Percentiles rank a stretch among this genome's conserved stretches.
phyloP scores from a whole-genome alignment of 2,888 invertebrate species.

The Paralinhomoeus sp. region DNA sequence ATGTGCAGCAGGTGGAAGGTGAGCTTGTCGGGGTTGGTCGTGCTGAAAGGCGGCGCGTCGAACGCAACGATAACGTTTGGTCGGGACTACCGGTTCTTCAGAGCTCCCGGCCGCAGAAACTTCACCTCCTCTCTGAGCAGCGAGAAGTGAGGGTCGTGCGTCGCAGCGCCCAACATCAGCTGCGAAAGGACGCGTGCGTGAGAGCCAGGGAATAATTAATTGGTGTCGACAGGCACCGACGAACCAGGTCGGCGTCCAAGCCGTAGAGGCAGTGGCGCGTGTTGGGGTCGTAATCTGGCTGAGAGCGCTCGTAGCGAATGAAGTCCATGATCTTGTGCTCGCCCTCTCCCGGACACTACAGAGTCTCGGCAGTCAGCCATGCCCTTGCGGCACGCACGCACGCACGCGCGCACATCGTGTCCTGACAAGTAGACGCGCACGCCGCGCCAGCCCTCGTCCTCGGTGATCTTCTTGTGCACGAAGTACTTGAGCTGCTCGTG shows the following conservation, averaged over 20 bases:
- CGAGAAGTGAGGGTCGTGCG: slow-evolving; percentile 88
- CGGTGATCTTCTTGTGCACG: slow-evolving; percentile 49
- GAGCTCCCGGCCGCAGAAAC: slow-evolving; percentile 11
- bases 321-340: too few relatives aligned
- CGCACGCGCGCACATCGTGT: too few relatives aligned
- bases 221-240: not conserved
- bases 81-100: not conserved
- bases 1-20: slow-evolving; percentile 80
- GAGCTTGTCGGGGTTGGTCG: slow-evolving; percentile 58
- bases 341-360: too few relatives aligned
- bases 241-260: slow-evolving; percentile 67
- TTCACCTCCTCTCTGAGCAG: slow-evolving; percentile 76
- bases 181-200: slow-evolving; percentile 8
- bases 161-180: slow-evolving; percentile 81
- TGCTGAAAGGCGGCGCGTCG: slow-evolving; percentile 13
- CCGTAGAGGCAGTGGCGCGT: slow-evolving; percentile 89
- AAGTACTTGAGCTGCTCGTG: slow-evolving; percentile 67
- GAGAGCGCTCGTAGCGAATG: slow-evolving; percentile 55
- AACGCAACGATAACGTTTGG: slow-evolving; percentile 1
- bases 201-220: too few relatives aligned
- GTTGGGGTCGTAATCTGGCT: slow-evolving; percentile 61
- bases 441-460: slow-evolving; percentile 62
- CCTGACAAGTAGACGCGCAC: slow-evolving; percentile 69
- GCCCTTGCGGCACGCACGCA: too few relatives aligned
- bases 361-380: too few relatives aligned